These are phyloP conservation scores for Ahaetulla prasina DNA, from an alignment of 2,113 vertebrate species.

Conservation along the genomic window DNA sequence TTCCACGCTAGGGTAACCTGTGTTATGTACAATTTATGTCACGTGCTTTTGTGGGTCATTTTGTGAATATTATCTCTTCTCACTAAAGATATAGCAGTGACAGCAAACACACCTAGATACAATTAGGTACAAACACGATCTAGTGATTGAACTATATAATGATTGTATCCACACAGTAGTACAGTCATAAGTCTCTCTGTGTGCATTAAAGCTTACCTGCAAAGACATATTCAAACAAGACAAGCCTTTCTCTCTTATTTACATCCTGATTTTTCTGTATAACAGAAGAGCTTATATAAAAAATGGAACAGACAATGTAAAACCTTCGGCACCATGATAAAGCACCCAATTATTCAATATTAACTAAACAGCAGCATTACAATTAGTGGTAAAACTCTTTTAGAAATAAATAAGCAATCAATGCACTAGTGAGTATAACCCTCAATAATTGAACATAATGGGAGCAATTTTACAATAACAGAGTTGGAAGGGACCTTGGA, in stretches of 20 bases:
- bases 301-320: neutral
- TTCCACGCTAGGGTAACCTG: neutral
- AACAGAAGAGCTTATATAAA: neutral
- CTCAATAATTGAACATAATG: neutral
- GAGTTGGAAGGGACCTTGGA: no score
- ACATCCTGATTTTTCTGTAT: neutral
- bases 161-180: neutral
- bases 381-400: neutral
- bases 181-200: neutral
- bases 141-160: neutral
- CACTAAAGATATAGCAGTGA: neutral
- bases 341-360: neutral
- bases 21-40: neutral
- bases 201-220: neutral
- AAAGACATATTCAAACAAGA: neutral
- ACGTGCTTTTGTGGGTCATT: neutral
- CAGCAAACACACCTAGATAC: neutral
- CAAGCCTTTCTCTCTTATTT: neutral
- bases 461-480: no score
- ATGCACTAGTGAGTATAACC: neutral
- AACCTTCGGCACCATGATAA: neutral
- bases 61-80: neutral
- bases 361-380: neutral
- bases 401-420: neutral
- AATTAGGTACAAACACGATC: neutral